Percentiles rank a stretch among this genome's conserved stretches.
Conservation (phyloP, 2,888 invertebrate species). For the Mimumesa dahlbomi region DNA sequence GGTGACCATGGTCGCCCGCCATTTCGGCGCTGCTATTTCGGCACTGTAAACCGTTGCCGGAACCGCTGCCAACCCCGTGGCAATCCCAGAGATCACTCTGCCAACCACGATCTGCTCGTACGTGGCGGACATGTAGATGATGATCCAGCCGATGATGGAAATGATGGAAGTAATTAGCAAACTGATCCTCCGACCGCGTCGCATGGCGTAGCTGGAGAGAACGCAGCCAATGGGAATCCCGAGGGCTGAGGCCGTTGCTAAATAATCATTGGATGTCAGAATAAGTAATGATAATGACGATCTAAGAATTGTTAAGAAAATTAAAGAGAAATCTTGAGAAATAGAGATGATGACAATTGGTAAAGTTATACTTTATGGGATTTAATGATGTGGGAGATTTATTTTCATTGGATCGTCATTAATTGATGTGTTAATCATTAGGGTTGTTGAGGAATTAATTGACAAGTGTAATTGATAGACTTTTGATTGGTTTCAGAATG, state of each 20-base stretch:
- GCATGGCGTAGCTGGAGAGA: slow-evolving; percentile 81
- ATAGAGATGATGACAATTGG: no score
- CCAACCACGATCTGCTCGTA: slow-evolving; percentile 80
- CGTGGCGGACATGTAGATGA: slow-evolving; percentile 79
- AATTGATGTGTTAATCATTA: no score
- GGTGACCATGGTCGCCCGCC: slow-evolving; percentile 82
- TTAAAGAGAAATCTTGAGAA: no score
- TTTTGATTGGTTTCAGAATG: no score
- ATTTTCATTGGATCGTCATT: no score
- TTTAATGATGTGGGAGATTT: no score
- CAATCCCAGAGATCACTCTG: slow-evolving; percentile 81
- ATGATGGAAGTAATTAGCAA: slow-evolving; percentile 81
- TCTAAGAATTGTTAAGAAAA: no score
- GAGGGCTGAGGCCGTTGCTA: slow-evolving; percentile 82
- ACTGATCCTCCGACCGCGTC: slow-evolving; percentile 81
- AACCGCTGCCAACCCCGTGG: slow-evolving; percentile 82
- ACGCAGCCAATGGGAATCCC: slow-evolving; percentile 83
- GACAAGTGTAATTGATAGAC: no score
- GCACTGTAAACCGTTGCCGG: slow-evolving; percentile 83
- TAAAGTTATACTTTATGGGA: no score
- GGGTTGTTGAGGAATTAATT: no score
- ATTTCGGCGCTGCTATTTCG: slow-evolving; percentile 80
- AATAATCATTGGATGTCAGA: no score
- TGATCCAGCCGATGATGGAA: slow-evolving; percentile 82
- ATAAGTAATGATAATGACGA: no score